Base-by-base conservation (phyloP, 2,113 vertebrate species). In the Toxotes chatareus region DNA sequence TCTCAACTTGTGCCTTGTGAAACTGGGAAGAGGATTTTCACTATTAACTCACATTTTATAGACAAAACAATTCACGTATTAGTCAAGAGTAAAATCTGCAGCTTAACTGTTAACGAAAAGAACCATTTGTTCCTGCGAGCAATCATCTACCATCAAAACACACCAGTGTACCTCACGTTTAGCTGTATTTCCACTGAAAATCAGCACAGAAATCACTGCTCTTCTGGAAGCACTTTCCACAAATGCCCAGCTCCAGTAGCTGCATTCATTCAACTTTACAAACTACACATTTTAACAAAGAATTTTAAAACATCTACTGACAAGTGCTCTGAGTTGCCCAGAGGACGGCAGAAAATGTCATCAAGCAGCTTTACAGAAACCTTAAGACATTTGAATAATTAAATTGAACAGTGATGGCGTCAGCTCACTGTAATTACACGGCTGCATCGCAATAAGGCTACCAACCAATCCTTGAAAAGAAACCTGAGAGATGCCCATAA, bases 321-420 rank as follows among this genome's bases (percentile, higher is more conserved):
- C 10, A 36, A 34, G 21, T 13, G 34, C 34, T 53, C 44, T 5
- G 60, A 56, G 17, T 5, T 17, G 3, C 44, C 5, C 40, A 57
- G 9, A 73, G 51, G 44, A 61, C 21, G 31, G 59, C 49, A 78
- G 40, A 13, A 57, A 85, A 73, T 34, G 21, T 59, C 57, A 76
- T 51, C 31, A 4, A 14, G 49, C 60, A 80, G 76, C 62, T 38
- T 67, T 60, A 38, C 40, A 74, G 68, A 62, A 69, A 80, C 42
- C 67, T 87, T 86, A 66, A 47, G 10, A 64, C 55, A 81, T 73
- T 65, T 78, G 23, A 84, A 82, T 83, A 44, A 86, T 84, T 68
- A 14, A 78, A 56, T 47, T 11, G 79, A 32, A 63, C 34, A 46
- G 36, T 16, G 31, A 34, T 10, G 62, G 34, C 40, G 3, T 68